Percentiles rank a stretch among this genome's conserved stretches.
phyloP scores from a whole-genome alignment of 2,888 invertebrate species.

The Synergus gifuensis region DNA sequence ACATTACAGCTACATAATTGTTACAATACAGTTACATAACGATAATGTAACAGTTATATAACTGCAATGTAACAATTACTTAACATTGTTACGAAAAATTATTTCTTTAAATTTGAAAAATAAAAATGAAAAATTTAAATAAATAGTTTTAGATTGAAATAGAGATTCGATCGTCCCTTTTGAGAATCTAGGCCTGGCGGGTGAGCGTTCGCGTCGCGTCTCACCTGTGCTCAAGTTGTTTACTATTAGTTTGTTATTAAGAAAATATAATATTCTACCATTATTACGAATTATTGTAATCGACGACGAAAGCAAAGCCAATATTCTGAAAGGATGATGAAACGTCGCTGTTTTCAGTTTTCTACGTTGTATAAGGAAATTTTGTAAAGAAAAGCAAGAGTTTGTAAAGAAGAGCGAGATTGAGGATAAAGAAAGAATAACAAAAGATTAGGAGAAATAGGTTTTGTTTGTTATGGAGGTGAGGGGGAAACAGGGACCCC shows the following conservation, averaged over 20 bases:
- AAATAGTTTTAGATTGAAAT: background rate
- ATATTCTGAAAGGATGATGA: constrained; percentile 45
- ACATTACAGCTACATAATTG: too few relatives aligned
- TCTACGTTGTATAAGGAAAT: constrained; percentile 11
- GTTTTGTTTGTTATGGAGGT: constrained; percentile 56
- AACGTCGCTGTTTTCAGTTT: constrained; percentile 39
- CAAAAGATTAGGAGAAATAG: constrained; percentile 48
- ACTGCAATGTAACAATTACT: background rate
- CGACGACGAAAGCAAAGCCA: constrained; percentile 54
- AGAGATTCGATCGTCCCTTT: constrained; percentile 9
- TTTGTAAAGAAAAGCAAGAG: constrained; percentile 41
- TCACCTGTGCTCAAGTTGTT: constrained; percentile 76
- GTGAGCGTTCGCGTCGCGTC: constrained; percentile 59
- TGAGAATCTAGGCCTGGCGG: constrained; percentile 43
- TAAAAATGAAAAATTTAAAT: background rate
- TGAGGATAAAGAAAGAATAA: constrained; percentile 39
- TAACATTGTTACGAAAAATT: background rate
- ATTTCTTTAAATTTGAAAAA: background rate
- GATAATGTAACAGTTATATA: background rate
- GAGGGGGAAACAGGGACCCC: constrained; percentile 66
- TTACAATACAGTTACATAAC: background rate
- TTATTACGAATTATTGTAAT: constrained; percentile 61
- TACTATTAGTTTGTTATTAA: constrained; percentile 74
- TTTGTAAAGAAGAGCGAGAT: constrained; percentile 31
- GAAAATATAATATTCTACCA: constrained; percentile 59